Base-by-base conservation (phyloP, 2,888 invertebrate species). In the Pollenia labialis region DNA sequence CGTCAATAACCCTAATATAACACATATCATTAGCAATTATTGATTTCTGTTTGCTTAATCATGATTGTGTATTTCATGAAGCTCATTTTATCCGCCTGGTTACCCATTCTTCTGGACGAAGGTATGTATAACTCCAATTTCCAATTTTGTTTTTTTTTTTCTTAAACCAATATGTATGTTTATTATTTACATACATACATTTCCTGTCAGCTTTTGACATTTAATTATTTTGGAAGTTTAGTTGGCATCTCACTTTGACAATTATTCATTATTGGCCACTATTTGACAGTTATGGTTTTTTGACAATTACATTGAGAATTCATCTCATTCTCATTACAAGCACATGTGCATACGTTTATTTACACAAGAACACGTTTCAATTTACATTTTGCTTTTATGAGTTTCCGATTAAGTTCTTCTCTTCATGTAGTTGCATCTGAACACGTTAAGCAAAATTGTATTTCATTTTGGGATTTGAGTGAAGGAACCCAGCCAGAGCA, bases 221-320 rank as follows among this genome's bases (percentile, higher is more conserved):
- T 44, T 66, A 11, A 48, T 71, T 56, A 46, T 72, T 69, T 72
- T 81, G 46, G 16, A 42, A 52, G 16, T 83, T 56, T 50, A 23
- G 69, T 23, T 64, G 71, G 56, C 44, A 52, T 64, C 12, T 64
- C 54, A 54, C 42, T 64, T 75, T 79, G 81, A 68, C 74, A 85
- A 74, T 85, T 74, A 81, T 81, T 77, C 74, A 62, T 81, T 85
- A 77, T 79, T 77, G 54, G 54, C 72, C 54, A 48, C 11, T n/a
- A 7, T 68, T 56, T 68, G 48, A 48, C 48, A 58, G 58, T 48
- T 48, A n/a, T 77, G 64, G 64, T 54, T 72, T 58, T 52, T 9
- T 79, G 52, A 52, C 66, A 81, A 85, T 77, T 66, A 68, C 58
- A 62, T 81, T 72, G 42, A 60, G 72, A 66, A 72, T 68, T 68